Base-by-base conservation (phyloP, 30 jellyfish, hydroid and myxozoan genomes). In the Chrysaora quinquecirrha region DNA sequence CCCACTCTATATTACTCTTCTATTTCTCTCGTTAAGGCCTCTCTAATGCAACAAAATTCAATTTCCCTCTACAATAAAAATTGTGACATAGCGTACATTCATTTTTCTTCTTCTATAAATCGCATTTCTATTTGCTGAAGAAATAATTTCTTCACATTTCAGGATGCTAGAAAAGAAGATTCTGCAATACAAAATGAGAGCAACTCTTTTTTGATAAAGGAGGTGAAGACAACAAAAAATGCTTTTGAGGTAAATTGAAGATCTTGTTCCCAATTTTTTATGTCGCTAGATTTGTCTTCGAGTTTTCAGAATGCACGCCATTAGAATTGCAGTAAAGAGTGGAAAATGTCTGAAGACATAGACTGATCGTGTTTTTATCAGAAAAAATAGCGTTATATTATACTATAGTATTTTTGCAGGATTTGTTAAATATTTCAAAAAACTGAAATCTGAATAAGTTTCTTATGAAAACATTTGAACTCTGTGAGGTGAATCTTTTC, bases 221-320 rank as follows among this genome's bases (percentile, higher is more conserved):
- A 72, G 22, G 84, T 48, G 32, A 47, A 72, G 43, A 72, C 71
- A 1, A 72, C 84, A 3, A 12, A 71, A 48, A 72, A 48, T 24
- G 84, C 33, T 19, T 22, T 22, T 49, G 56, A 33, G 84, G 84
- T 70, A 70, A 0, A 14, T 25, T n/a, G n/a, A n/a, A n/a, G n/a
- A n/a, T 2, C 19, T 28, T 43, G 58, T 43, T 43, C 16, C 16
- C 16, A 16, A 12, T 28, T 25, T n/a, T 30, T 29, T 16, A 4
- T 64, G 75, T 63, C 14, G 21, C 14, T 63, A n/a, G 21, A n/a
- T 58, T 23, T 24, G 11, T 6, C 30, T 24, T 58, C 4, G 21
- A 34, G 2, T 1, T 1, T 14, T 63, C 14, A 33, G 75, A 28
- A 22, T 20, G 38, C 75, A 23, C 2, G 16, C 9, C 30, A 63